phyloP scores from a whole-genome alignment of 2,797 vertebrate genomes.

The Channallabes apus region DNA sequence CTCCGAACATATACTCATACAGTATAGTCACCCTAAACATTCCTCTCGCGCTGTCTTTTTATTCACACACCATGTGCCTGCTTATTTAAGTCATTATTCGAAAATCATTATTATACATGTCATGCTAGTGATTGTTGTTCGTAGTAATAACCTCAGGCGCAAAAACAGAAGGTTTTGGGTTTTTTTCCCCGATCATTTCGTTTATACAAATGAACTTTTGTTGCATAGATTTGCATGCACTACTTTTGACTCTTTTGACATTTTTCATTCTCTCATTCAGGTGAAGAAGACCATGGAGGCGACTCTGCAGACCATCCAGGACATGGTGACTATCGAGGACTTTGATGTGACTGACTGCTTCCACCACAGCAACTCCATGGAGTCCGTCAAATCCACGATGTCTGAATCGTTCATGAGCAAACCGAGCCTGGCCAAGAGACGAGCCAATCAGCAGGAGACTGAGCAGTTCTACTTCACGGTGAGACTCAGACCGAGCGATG shows the following conservation, averaged over 20 bases:
- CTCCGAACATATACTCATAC: neutral
- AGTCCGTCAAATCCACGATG: slow-evolving; percentile 94
- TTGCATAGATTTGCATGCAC: neutral
- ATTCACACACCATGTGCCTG: neutral
- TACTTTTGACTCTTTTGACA: too few species aligned
- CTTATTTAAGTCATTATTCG: neutral
- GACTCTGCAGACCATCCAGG: slow-evolving; percentile 95
- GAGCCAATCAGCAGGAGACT: slow-evolving; percentile 97
- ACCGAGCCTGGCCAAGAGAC: slow-evolving; percentile 93
- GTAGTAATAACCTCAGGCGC: neutral
- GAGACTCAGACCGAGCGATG: slow-evolving; percentile 51
- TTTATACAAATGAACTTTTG: neutral
- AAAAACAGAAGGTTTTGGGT: neutral
- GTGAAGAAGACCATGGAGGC: slow-evolving; percentile 99
- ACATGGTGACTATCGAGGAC: slow-evolving; percentile 97
- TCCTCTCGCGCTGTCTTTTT: neutral
- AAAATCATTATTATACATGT: neutral
- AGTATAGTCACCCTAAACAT: neutral
- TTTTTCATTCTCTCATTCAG: slow-evolving; percentile 62
- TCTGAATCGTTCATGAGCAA: slow-evolving; percentile 98
- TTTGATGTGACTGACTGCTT: slow-evolving; percentile 97
- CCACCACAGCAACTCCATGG: slow-evolving; percentile 98
- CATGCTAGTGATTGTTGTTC: neutral
- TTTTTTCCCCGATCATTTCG: neutral
- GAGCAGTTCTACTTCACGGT: slow-evolving; percentile 99